Evolutionary conservation across 2,797 vertebrate genomes (phyloP).

Genomic region (Pelochelys cantorii): DNA sequence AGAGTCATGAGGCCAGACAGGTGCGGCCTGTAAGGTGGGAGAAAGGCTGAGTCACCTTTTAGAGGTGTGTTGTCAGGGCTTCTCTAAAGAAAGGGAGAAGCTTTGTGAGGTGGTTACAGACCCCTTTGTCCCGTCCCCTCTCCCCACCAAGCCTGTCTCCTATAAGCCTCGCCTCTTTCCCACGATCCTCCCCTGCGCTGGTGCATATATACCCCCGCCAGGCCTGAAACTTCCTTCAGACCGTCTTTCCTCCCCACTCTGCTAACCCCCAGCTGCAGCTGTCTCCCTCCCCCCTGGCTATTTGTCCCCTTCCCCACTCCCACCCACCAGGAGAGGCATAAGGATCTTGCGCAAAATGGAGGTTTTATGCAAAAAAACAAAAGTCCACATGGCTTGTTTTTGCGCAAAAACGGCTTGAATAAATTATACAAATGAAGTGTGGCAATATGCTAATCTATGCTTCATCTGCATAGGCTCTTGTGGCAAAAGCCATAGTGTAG

Average conservation of each 20-base stretch:
- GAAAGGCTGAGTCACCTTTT: not conserved
- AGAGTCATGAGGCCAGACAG: not conserved
- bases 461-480: too few relatives aligned
- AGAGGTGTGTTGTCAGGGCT: too few relatives aligned
- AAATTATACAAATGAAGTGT: too few relatives aligned
- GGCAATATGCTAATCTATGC: too few relatives aligned
- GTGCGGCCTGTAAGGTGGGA: not conserved
- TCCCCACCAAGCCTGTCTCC: not conserved
- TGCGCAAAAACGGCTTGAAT: too few relatives aligned
- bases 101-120: not conserved
- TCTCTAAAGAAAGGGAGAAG: not conserved
- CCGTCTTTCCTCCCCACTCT: not conserved
- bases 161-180: not conserved
- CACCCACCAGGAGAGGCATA: too few relatives aligned
- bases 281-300: not conserved
- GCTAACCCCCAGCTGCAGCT: too few relatives aligned
- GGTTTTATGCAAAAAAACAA: too few relatives aligned
- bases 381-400: too few relatives aligned
- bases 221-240: not conserved
- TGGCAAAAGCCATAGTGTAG: too few relatives aligned
- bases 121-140: not conserved
- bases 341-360: too few relatives aligned
- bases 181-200: not conserved
- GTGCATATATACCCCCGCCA: not conserved
- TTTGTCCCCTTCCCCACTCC: too few relatives aligned